phyloP scores from a whole-genome alignment of 1,140 invertebrate species.

The Telenomus remus region DNA sequence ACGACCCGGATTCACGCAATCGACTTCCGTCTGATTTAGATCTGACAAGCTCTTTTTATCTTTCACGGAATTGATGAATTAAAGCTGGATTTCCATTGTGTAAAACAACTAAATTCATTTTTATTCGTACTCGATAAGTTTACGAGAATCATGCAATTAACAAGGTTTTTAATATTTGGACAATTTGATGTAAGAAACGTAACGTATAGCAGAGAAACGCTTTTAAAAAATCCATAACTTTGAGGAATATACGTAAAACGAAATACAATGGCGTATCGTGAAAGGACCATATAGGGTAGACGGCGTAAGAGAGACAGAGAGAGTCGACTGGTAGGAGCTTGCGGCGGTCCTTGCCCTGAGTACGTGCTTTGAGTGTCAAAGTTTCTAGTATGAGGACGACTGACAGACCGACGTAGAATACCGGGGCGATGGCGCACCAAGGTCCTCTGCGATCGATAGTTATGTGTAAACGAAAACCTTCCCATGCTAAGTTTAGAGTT shows the following conservation, averaged over 20 bases:
- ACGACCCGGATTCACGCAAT: constrained; percentile 66
- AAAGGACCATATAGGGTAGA: constrained; percentile 49
- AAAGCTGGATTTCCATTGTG: too few species aligned
- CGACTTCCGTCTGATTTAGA: constrained; percentile 60
- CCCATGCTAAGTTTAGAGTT: constrained; percentile 39
- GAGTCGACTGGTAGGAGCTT: constrained; percentile 66
- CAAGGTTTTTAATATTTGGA: constrained; percentile 51
- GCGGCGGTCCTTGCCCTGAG: constrained; percentile 75
- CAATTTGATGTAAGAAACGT: constrained; percentile 49
- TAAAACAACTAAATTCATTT: neutral
- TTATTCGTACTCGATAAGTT: neutral
- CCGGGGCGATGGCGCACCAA: constrained; percentile 71
- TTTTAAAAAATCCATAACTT: constrained; percentile 72
- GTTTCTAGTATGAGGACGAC: constrained; percentile 67
- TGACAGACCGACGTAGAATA: constrained; percentile 68
- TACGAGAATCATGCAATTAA: neutral
- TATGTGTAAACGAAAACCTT: constrained; percentile 61
- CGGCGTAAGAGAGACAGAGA: constrained; percentile 46
- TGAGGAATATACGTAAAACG: constrained; percentile 66
- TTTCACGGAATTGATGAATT: too few species aligned
- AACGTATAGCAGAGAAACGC: constrained; percentile 63
- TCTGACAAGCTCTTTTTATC: constrained; percentile 25
- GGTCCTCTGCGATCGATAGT: constrained; percentile 73
- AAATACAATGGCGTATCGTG: constrained; percentile 69
- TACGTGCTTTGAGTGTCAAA: constrained; percentile 75